Base-by-base conservation (phyloP, 2,888 invertebrate species). In the Noctuana brunneofusca region DNA sequence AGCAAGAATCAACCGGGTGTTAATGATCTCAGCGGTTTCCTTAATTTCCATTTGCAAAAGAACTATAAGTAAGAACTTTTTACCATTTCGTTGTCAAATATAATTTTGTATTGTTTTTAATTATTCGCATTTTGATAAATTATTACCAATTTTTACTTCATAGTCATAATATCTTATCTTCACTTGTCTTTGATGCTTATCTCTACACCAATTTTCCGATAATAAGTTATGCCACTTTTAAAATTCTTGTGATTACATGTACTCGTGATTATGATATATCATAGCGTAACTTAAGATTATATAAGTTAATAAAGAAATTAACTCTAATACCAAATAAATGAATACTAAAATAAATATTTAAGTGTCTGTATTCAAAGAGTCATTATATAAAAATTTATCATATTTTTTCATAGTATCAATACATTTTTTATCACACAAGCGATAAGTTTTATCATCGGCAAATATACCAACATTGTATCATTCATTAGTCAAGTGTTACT, bases 1-100 rank as follows among this genome's bases (percentile, higher is more conserved):
- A 78, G 68, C n/a, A 72, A 59, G 0, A 81, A 82, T 53, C 66
- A 62, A 3, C 75, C 75, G 0, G 83, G 81, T 3, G 18, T 78
- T 9, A 22, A 62, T 24, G 60, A 62, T 38, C 46, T 62, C 12
- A 16, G 14, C 14, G 38, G 24, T 38, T 62, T 62, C 35, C 48
- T 62, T n/a, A 49, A 48, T 8, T 62, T 18, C 14, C 18, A 22
- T 8, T 46, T 55, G 38, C 24, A 38, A 35, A 35, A 38, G 14
- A 62, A 62, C 38, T 32, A 22, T 12, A 11, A 14, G 9, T 54
- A 24, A 32, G 6, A 2, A 14, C 27, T 14, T n/a, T 2, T 14
- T 16, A 6, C 3, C 1, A n/a, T 41, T 16, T 16, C 12, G 4
- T 20, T 1, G 3, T 18, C 12, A 20, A 20, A 20, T 11, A 5